Evolutionary conservation across 1,140 invertebrate genomes (phyloP), one percentile per base, ranked within the genome.

Genomic region (Drosophila orosa): DNA sequence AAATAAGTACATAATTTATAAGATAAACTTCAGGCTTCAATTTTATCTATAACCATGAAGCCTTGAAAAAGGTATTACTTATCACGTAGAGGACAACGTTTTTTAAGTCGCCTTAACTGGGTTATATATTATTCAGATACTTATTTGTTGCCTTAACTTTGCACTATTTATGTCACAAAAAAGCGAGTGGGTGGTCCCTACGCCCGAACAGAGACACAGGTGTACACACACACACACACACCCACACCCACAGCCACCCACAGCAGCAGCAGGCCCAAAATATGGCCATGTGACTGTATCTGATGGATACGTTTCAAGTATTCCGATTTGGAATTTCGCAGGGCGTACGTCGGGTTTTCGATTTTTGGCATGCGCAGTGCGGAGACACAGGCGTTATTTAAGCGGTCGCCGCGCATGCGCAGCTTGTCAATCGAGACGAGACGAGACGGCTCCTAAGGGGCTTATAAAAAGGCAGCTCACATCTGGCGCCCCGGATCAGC

Each of bases 281-380:
- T 39, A 59, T 27, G 82, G 78, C 62, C 78, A 58, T 73, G 82
- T 84, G 81, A 84, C 81, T 44, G 39, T 47, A 56, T 71, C 65
- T 56, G 65, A 45, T 78, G 27, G 44, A 50, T 63, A 45, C 60
- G 25, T 24, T 37, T 44, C 31, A 55, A 24, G 31, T 24, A 65
- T 39, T 31, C 60, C 15, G 33, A 27, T 31, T 25, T 42, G 35
- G 31, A 35, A 39, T 75, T 63, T 50, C 66, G 45, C 61, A 76
- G 44, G 44, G 44, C 44, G 44, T 45, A 45, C 22, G 22, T 45
- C 44, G 44, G 3, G 6, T 19, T 15, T 33, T 33, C 3, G 22
- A 37, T 57, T 75, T 71, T 87, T 87, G 80, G 84, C 80, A 87
- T 87, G 83, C 80, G 80, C 67, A 54, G 52, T 77, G 76, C 80